These are phyloP conservation scores for Gavialis gangeticus DNA, from an alignment of 2,113 vertebrate species.

Conservation along the genomic window DNA sequence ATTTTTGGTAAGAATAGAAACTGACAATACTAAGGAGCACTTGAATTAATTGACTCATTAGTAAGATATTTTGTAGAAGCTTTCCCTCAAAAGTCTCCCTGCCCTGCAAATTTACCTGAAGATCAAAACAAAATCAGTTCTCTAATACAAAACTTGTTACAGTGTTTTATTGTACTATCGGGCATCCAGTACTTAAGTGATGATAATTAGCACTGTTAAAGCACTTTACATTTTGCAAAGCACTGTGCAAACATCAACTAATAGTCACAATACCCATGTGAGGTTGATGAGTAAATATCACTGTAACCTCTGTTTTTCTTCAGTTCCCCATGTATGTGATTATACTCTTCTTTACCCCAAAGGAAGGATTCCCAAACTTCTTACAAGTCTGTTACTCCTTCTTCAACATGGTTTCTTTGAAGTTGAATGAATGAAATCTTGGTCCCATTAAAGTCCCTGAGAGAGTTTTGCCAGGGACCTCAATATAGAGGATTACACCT, in stretches of 20 bases:
- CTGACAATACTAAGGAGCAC: neutral
- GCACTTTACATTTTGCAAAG: neutral
- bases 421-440: constrained; percentile 38
- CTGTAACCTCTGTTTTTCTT: neutral
- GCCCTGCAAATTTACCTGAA: neutral
- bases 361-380: constrained; percentile 26
- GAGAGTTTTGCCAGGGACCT: constrained; percentile 49
- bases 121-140: constrained; percentile 29
- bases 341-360: neutral
- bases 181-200: neutral
- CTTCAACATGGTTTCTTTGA: constrained; percentile 58
- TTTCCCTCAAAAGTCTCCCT: constrained; percentile 24
- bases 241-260: constrained; percentile 52
- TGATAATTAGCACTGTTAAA: constrained; percentile 23
- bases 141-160: neutral
- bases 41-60: constrained; percentile 53
- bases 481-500: neutral
- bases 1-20: constrained; percentile 27
- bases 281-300: constrained; percentile 55
- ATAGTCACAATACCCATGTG: constrained; percentile 33
- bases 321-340: neutral
- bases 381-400: constrained; percentile 36
- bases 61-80: constrained; percentile 33
- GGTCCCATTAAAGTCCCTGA: neutral
- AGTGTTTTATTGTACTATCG: rapidly evolving